Evolutionary conservation across 2,797 vertebrate genomes (phyloP).

Genomic region (Poliocrania exsul): DNA sequence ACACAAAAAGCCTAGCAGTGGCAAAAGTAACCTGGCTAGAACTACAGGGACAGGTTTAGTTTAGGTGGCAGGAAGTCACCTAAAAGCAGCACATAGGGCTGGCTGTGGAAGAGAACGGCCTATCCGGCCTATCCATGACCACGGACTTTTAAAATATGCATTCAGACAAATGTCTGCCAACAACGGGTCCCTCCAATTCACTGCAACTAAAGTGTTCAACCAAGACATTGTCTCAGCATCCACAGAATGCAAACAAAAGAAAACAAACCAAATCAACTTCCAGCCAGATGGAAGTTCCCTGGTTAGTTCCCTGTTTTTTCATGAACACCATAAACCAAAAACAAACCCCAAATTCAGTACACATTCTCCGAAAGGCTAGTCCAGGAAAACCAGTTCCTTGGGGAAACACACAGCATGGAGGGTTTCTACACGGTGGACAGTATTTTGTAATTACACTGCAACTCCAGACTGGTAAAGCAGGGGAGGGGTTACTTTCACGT

Average conservation of each 20-base stretch:
- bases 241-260: neutral
- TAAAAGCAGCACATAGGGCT: neutral
- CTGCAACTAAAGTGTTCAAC: neutral
- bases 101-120: neutral
- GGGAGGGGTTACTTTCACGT: neutral
- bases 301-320: neutral
- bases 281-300: neutral
- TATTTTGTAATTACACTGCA: neutral
- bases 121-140: neutral
- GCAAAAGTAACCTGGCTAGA: neutral
- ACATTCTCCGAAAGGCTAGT: neutral
- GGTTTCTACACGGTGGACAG: neutral
- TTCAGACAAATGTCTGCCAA: neutral
- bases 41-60: neutral
- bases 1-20: neutral
- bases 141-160: neutral
- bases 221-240: neutral
- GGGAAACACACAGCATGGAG: neutral
- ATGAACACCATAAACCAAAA: neutral
- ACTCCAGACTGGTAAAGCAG: neutral
- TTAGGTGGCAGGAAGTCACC: neutral
- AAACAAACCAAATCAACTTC: neutral
- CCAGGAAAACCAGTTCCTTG: neutral
- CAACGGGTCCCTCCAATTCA: neutral
- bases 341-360: neutral